Conservation (phyloP, 2,113 vertebrate species). For the Nerophis lumbriciformis region DNA sequence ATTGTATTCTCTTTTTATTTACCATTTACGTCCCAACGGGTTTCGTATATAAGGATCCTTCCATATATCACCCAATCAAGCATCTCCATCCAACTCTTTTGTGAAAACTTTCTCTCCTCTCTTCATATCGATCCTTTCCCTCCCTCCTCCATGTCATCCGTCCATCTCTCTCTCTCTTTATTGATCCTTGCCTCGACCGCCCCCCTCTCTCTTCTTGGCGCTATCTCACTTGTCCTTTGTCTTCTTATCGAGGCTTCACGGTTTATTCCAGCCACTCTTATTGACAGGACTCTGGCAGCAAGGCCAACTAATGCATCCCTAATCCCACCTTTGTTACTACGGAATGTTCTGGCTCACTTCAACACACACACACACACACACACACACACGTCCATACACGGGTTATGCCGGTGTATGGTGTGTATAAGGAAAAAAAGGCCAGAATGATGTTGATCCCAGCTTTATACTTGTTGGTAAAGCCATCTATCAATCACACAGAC, state of each 20-base stretch:
- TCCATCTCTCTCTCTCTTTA: conserved; percentile 42
- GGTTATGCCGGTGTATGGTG: conserved; percentile 52
- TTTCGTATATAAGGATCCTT: neutral
- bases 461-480: conserved; percentile 92
- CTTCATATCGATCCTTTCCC: conserved; percentile 48
- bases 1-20: too few species aligned
- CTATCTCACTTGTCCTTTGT: conserved; percentile 79
- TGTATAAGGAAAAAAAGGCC: conserved; percentile 65
- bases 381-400: conserved; percentile 15
- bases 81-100: conserved; percentile 21
- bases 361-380: conserved; percentile 3
- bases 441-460: conserved; percentile 93
- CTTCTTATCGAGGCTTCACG: conserved; percentile 98
- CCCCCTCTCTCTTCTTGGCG: conserved; percentile 68
- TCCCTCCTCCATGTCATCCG: conserved; percentile 14
- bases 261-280: conserved; percentile 94
- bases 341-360: conserved; percentile 78
- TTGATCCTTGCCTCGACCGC: conserved; percentile 45
- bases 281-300: conserved; percentile 92
- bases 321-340: conserved; percentile 96
- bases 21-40: too few species aligned
- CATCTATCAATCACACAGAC: conserved; percentile 96
- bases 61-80: conserved; percentile 2
- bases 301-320: conserved; percentile 98
- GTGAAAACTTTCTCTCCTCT: conserved; percentile 53